Evolutionary conservation across 2,113 vertebrate species (phyloP), one percentile per base, ranked within the genome.

Genomic region (Corythornis madagascariensis): DNA sequence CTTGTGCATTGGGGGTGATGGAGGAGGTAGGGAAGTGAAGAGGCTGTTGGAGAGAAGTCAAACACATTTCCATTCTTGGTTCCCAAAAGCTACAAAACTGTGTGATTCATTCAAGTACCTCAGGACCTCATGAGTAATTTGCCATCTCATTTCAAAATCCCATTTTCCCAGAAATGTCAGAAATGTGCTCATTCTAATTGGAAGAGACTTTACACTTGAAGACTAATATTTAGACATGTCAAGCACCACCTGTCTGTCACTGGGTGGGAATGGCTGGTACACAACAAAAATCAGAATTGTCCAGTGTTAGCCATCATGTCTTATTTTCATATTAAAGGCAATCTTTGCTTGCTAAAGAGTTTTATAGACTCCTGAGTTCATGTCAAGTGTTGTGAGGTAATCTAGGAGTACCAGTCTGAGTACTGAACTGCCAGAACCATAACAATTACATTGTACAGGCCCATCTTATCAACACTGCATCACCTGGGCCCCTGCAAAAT

Each of bases 1-100:
- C 6, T 80, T 16, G 4, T n/a, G 18, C 1, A 1, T 1, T 22
- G 31, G 7, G 9, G 8, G 6, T 40, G 16, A 75, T 6, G 47
- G 21, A 47, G n/a, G 4, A 73, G 16, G 25, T 19, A 17, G 17
- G 16, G 31, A 85, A 82, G 11, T 4, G 5, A 13, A 83, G 48
- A 48, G 15, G 8, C 16, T 48, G 7, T 25, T 83, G 24, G 45
- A 52, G 13, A 53, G 56, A 55, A 83, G 40, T 38, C 33, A 87
- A 53, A 64, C 20, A 45, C 17, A 7, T 69, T 66, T 43, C 16
- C 50, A 31, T 61, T 52, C 47, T 74, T 74, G 5, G 14, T 31
- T 80, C 53, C 45, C 26, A 28, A 66, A 80, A 80, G 38, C 40
- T 64, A 61, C 52, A 57, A 42, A 78, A 38, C 2, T n/a, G 17